Percentiles rank a stretch among this genome's conserved stretches.
phyloP scores from a whole-genome alignment of 2,113 vertebrate species.

The Gymnobelideus leadbeateri region DNA sequence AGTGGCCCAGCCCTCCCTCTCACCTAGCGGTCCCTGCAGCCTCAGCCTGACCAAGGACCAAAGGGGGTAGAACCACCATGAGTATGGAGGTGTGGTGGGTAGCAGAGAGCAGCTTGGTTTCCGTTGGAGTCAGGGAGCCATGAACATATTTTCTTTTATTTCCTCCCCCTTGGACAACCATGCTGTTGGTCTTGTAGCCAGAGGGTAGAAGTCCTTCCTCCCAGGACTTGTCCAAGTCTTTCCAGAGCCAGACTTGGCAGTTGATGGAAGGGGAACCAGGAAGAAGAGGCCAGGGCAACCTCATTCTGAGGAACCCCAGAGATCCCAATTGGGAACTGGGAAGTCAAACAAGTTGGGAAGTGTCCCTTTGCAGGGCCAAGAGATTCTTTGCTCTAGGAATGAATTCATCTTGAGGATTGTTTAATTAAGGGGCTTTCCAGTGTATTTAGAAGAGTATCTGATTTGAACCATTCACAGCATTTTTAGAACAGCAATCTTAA shows the following conservation, averaged over 20 bases:
- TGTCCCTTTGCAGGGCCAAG: background rate
- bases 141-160: background rate
- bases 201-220: background rate
- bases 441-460: slow-evolving; percentile 44
- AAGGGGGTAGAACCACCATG: background rate
- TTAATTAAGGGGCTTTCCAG: slow-evolving; percentile 27
- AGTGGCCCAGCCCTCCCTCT: background rate
- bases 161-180: background rate
- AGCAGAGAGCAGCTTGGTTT: no score
- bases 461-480: slow-evolving; percentile 41
- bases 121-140: background rate
- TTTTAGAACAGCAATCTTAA: slow-evolving; percentile 31
- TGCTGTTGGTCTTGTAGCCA: background rate
- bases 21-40: background rate
- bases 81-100: background rate
- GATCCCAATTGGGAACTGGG: background rate
- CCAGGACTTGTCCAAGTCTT: background rate
- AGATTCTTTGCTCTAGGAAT: background rate
- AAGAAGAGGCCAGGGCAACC: background rate
- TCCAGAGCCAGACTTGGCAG: background rate
- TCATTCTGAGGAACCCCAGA: background rate
- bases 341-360: background rate
- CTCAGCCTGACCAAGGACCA: background rate
- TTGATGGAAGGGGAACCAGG: background rate
- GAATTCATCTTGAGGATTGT: background rate